Percentiles rank a stretch among this genome's conserved stretches.
Evolutionary conservation across 2,888 invertebrate species (phyloP).

Genomic region (Xylota sylvarum): DNA sequence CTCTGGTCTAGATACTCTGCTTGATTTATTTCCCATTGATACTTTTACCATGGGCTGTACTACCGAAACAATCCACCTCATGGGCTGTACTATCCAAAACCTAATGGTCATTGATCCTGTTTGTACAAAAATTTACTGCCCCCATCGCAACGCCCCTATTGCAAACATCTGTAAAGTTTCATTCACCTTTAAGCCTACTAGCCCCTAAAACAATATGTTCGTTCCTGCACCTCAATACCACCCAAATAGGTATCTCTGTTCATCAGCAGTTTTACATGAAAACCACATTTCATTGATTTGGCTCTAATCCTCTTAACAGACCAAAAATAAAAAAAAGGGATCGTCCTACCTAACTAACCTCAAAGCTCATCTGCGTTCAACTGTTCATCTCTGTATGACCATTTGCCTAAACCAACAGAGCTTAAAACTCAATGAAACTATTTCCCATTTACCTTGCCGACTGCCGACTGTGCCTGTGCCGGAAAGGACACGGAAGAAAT

Average conservation of each 20-base stretch:
- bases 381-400: slow-evolving; percentile 55
- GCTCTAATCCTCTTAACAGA: slow-evolving; percentile 46
- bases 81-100: too few relatives aligned
- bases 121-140: too few relatives aligned
- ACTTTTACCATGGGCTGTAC: too few relatives aligned
- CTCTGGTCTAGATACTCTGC: too few relatives aligned
- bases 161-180: too few relatives aligned
- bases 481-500: slow-evolving; percentile 47
- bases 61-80: too few relatives aligned
- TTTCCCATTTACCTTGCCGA: slow-evolving; percentile 17
- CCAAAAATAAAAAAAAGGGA: slow-evolving; percentile 10
- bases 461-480: neutral
- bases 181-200: too few relatives aligned
- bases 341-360: slow-evolving; percentile 46
- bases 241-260: neutral
- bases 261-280: slow-evolving; percentile 28
- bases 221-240: too few relatives aligned
- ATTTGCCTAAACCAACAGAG: slow-evolving; percentile 64
- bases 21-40: too few relatives aligned
- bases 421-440: slow-evolving; percentile 52
- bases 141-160: too few relatives aligned
- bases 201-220: too few relatives aligned
- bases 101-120: too few relatives aligned
- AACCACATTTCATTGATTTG: slow-evolving; percentile 56
- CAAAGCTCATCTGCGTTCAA: slow-evolving; percentile 51